Conservation (phyloP, 2,888 invertebrate species). For the Orthosia incerta region DNA sequence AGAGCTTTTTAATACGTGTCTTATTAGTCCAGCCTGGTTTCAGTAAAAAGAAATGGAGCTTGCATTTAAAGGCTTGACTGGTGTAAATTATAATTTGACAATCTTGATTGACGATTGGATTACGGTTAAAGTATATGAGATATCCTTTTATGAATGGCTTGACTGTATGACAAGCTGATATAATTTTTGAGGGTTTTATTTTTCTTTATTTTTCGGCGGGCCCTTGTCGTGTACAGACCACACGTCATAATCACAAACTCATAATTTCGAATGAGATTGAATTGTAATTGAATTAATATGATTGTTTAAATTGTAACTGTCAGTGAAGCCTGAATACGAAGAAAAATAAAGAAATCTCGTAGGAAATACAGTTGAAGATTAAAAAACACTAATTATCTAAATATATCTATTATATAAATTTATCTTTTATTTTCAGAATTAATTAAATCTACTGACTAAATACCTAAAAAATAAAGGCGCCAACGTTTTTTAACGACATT, state of each 20-base stretch:
- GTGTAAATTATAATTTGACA: conserved; percentile 59
- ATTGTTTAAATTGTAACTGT: neutral
- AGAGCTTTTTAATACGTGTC: conserved; percentile 79
- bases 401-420: neutral
- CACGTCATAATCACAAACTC: neutral
- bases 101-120: conserved; percentile 54
- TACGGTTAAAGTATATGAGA: conserved; percentile 26
- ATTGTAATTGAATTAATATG: too few relatives aligned
- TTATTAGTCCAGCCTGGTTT: conserved; percentile 77
- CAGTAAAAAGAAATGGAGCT: conserved; percentile 59
- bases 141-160: conserved; percentile 25
- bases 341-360: too few relatives aligned
- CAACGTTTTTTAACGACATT: conserved; percentile 60
- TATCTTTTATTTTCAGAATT: too few relatives aligned
- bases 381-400: neutral
- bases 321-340: neutral
- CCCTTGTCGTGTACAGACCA: neutral
- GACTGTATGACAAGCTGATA: neutral
- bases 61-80: conserved; percentile 54
- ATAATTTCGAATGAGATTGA: neutral
- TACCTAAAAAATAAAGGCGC: conserved; percentile 25
- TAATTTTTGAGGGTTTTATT: conserved; percentile 2
- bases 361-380: neutral
- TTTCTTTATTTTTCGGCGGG: conserved; percentile 1
- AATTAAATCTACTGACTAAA: conserved; percentile 1